Percentiles rank a stretch among this genome's conserved stretches.
phyloP scores from a whole-genome alignment of 2,888 invertebrate genomes.

The Scaptodrosophila latifasciaeformis region DNA sequence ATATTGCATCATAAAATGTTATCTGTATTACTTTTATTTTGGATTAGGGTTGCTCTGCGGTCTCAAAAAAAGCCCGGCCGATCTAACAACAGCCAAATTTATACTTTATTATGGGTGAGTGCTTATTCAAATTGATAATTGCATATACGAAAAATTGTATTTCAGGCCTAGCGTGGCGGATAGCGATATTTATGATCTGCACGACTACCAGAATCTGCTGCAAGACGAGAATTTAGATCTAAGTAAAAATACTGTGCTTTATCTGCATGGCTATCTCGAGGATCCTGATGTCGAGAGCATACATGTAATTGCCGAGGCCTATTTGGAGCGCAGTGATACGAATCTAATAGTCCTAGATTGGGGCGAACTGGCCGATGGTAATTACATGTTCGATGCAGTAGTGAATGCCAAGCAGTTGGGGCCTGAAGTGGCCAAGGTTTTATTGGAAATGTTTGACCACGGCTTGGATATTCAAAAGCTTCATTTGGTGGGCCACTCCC shows the following conservation, averaged over 20 bases:
- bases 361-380: conserved; percentile 74
- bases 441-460: conserved; percentile 67
- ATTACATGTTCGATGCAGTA: conserved; percentile 73
- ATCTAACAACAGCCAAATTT: conserved; percentile 76
- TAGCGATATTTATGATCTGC: conserved; percentile 59
- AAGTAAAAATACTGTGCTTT: conserved; percentile 77
- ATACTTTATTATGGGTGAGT: conserved; percentile 69
- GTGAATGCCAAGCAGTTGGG: conserved; percentile 71
- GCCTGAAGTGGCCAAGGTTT: conserved; percentile 62
- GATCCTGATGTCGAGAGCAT: conserved; percentile 78
- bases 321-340: conserved; percentile 66
- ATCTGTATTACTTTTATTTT: conserved; percentile 15
- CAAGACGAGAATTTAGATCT: conserved; percentile 69
- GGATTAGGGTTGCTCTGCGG: conserved; percentile 75
- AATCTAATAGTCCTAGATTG: conserved; percentile 73
- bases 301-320: conserved; percentile 75
- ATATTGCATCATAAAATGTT: conserved; percentile 1
- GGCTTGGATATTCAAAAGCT: conserved; percentile 68
- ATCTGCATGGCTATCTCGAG: conserved; percentile 79
- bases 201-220: conserved; percentile 57
- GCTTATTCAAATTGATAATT: background rate
- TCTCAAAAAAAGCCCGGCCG: conserved; percentile 75
- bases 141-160: background rate
- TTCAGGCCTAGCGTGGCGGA: conserved; percentile 67
- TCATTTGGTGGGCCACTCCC: conserved; percentile 73